Evolutionary conservation across 2,797 vertebrate species (phyloP), one percentile per base, ranked within the genome.

Genomic region (Harpagifer antarcticus): DNA sequence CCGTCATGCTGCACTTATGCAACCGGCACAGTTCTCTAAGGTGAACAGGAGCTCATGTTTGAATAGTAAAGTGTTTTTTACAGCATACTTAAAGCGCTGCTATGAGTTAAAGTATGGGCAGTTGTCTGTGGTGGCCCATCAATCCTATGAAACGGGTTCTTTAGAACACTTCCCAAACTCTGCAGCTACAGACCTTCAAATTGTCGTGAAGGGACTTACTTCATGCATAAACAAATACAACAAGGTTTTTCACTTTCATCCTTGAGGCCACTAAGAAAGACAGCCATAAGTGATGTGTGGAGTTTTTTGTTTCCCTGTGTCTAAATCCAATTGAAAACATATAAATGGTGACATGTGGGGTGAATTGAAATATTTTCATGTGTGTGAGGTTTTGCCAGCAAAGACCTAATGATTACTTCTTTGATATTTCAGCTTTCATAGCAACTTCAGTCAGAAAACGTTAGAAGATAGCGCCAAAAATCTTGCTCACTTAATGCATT

Each of bases 11-110:
- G 72, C 71, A 53, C 71, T 91, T 92, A 92, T 72, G 79, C 79
- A 91, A 94, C 85, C 55, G 85, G 68, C 89, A 91, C 83, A 78
- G 74, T 84, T 91, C 57, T 90, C 76, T 31, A 56, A 78, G 52
- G 57, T 78, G 65, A 91, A 84, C 77, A 48, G 67, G 50, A 27
- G 71, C 74, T 66, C 9, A 9, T 54, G 71, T 19, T 72, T 73
- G 68, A 81, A 78, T 15, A 64, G 49, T 47, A 44, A 43, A 47
- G 65, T 55, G 5, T 49, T 42, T 58, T 43, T 6, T 37, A 75
- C 44, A 54, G 59, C 76, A 55, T n/a, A 52, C 49, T 82, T 77
- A 76, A 3, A 68, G 78, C 8, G 9, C 68, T 48, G 9, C 27
- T 60, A 82, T 68, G 76, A 77, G 61, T 80, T 63, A 57, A 71